Percentiles rank a stretch among this genome's conserved stretches.
These are phyloP conservation scores for Zaprionus nigranus DNA, from an alignment of 1,140 invertebrate genomes.

Conservation along the genomic window DNA sequence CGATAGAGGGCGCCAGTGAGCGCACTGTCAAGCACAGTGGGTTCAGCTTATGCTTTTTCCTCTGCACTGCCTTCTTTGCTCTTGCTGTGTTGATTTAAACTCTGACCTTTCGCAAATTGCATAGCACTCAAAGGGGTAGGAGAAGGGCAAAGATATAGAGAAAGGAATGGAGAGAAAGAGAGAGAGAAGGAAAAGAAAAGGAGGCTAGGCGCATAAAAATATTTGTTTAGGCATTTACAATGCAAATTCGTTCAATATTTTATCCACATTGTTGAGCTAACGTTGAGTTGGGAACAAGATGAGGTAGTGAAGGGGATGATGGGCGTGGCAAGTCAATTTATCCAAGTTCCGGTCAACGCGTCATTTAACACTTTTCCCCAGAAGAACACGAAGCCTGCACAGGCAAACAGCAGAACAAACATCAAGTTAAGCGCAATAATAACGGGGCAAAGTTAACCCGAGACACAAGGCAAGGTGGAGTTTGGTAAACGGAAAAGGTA, in stretches of 20 bases:
- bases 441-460: constrained; percentile 28
- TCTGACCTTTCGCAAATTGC: constrained; percentile 59
- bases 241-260: constrained; percentile 75
- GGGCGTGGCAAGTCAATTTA: constrained; percentile 70
- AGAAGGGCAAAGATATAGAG: neutral
- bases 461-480: neutral
- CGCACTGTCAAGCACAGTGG: constrained; percentile 33
- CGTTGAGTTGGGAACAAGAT: neutral
- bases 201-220: constrained; percentile 41
- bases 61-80: constrained; percentile 3
- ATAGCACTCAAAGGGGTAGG: constrained; percentile 37
- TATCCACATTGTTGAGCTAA: constrained; percentile 2
- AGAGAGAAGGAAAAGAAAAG: neutral
- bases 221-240: constrained; percentile 80
- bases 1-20: constrained; percentile 15
- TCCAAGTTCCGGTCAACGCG: constrained; percentile 57
- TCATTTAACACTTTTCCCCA: constrained; percentile 75
- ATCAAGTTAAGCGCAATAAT: constrained; percentile 16
- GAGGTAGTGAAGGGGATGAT: neutral
- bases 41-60: neutral
- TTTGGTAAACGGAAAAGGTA: neutral
- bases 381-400: constrained; percentile 7
- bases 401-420: constrained; percentile 13
- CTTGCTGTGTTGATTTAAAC: constrained; percentile 48
- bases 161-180: neutral